Evolutionary conservation across 2,113 vertebrate genomes (phyloP).

Genomic region (Saccopteryx bilineata): DNA sequence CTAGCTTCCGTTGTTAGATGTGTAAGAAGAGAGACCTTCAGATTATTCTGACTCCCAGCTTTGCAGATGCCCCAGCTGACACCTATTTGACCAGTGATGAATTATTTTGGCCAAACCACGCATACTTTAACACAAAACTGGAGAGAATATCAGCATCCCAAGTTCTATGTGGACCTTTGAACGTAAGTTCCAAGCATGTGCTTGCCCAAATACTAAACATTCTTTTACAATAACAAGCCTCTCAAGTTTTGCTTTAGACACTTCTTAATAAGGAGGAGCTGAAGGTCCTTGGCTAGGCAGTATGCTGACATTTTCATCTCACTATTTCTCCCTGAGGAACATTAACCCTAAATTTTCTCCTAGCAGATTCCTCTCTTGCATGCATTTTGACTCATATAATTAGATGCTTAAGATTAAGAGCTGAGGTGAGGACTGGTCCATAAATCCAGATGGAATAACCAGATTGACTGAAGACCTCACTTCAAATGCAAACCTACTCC

Average conservation of each 20-base stretch:
- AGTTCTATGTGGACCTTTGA: background rate
- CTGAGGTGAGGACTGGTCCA: background rate
- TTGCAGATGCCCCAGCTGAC: background rate
- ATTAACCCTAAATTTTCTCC: background rate
- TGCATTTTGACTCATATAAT: background rate
- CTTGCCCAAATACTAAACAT: background rate
- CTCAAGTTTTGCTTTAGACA: conserved; percentile 4
- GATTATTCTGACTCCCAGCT: background rate
- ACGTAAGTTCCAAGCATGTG: background rate
- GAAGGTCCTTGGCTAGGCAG: background rate
- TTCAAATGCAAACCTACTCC: background rate
- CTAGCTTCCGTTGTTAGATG: background rate
- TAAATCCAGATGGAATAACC: background rate
- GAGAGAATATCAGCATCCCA: background rate
- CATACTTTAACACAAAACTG: conserved; percentile 3
- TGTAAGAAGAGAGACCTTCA: conserved; percentile 7
- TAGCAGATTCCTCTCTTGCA: background rate
- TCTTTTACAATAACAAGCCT: background rate
- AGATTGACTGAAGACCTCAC: conserved; percentile 13
- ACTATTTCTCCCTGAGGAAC: background rate
- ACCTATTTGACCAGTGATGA: background rate
- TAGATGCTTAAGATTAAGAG: background rate
- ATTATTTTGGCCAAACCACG: background rate
- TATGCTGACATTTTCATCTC: background rate
- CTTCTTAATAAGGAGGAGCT: conserved; percentile 10